Evolutionary conservation across 30 jellyfish, hydroid and myxozoan genomes (phyloP), one percentile per base, ranked within the genome.

Genomic region (Catostylus mosaicus): DNA sequence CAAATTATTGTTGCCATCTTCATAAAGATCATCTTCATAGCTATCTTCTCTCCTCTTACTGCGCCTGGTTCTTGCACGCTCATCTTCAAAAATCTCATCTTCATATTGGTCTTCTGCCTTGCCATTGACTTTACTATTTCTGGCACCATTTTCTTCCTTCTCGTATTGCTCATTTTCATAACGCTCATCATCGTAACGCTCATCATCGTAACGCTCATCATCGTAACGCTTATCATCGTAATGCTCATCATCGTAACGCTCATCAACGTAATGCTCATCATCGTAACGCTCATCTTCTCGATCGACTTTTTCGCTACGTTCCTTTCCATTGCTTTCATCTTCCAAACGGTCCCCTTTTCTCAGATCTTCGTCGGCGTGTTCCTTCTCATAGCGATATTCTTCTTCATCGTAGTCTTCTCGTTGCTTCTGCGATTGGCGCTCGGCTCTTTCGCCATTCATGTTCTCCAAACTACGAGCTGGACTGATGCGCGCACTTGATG

Each of bases 401-500:
- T 34, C 69, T 14, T 59, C 78, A 77, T 60, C 23, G 19, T 24
- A 34, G 3, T 77, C 78, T 12, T 77, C 71, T 23, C 19, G 8
- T n/a, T 40, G 56, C 2, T 32, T 24, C 48, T 37, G 11, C 67
- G 29, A 31, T 27, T 6, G 30, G 34, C 32, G 47, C 34, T 27
- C 45, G 3, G 34, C 56, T 38, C 73, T 19, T 34, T 37, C 71
- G 31, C 35, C 14, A 10, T 43, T 64, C 71, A 67, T 64, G 56
- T 81, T 40, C 40, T 72, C 86, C 27, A 12, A 23, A 30, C 92
- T 72, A 23, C 78, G 26, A 2, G 78, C 85, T 23, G 86, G 92
- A 60, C 92, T 82, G 61, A 69, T 61, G 5, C 86, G 84, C 0
- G 80, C 61, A 33, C 84, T 69, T 1, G 85, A 70, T 24, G 86